Conservation (phyloP, 64 coral and sea anemone genomes). For the Stylophora pistillata region DNA sequence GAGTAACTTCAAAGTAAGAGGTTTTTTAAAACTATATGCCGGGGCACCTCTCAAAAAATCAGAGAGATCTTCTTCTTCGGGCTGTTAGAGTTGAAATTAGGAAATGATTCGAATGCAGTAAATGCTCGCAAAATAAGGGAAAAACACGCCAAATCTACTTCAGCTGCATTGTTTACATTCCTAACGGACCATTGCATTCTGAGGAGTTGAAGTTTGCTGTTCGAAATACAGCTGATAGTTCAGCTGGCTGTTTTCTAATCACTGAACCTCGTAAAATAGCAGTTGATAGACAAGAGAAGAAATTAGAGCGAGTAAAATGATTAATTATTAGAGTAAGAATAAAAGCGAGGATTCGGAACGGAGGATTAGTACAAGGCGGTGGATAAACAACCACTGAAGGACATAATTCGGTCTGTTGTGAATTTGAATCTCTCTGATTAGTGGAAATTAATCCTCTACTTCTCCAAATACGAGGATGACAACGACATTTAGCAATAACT, state of each 20-base stretch:
- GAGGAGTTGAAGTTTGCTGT: background rate
- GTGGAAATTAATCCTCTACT: background rate
- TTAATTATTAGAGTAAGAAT: background rate
- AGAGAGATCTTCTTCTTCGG: too few species aligned
- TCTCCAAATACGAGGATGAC: background rate
- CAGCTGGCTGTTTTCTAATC: background rate
- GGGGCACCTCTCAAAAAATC: too few species aligned
- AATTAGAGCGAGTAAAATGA: background rate
- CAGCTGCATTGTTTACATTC: slow-evolving; percentile 44
- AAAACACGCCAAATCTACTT: background rate
- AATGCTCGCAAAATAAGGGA: background rate
- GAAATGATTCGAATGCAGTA: background rate
- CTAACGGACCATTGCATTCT: background rate
- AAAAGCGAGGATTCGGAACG: background rate
- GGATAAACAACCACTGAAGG: background rate
- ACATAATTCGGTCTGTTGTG: background rate
- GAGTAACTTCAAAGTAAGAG: too few species aligned
- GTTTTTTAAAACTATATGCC: too few species aligned
- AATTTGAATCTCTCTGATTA: background rate
- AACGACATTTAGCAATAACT: background rate
- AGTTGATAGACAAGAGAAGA: background rate
- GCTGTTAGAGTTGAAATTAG: too few species aligned
- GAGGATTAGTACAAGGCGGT: background rate
- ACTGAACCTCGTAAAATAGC: background rate
- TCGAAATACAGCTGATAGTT: background rate